These are phyloP conservation scores for Drosophila yakuba DNA, from an alignment of 1,140 invertebrate genomes.

Conservation along the genomic window DNA sequence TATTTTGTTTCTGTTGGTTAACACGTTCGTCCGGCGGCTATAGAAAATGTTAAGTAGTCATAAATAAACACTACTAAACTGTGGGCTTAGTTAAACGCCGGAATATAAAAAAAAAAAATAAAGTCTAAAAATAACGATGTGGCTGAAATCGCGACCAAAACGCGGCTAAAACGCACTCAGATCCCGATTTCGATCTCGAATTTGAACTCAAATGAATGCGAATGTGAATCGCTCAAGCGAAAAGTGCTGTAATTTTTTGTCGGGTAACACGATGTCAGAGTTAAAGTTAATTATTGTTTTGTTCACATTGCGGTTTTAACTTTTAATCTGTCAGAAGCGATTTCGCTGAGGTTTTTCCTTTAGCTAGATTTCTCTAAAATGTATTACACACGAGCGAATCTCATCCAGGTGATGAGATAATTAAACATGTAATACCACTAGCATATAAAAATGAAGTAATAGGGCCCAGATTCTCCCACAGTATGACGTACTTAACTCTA, in stretches of 20 bases:
- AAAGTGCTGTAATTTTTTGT: constrained; percentile 51
- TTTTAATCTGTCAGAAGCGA: constrained; percentile 30
- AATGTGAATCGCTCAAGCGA: constrained; percentile 28
- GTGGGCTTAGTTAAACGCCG: constrained; percentile 63
- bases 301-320: constrained; percentile 25
- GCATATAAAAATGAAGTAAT: constrained; percentile 55
- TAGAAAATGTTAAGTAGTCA: constrained; percentile 72
- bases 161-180: constrained; percentile 13
- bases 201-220: constrained; percentile 4
- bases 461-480: constrained; percentile 8
- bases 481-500: constrained; percentile 13
- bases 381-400: constrained; percentile 8
- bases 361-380: constrained; percentile 3
- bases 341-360: constrained; percentile 23
- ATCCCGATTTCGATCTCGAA: neutral
- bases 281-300: constrained; percentile 46
- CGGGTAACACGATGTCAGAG: neutral
- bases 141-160: constrained; percentile 11
- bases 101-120: neutral
- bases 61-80: constrained; percentile 80
- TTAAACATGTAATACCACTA: constrained; percentile 10
- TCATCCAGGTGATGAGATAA: constrained; percentile 18
- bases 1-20: constrained; percentile 56
- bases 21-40: constrained; percentile 67
- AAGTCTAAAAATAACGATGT: constrained; percentile 55